A percentile compares a stretch with the other conserved stretches of the same genome.
phyloP scores from a whole-genome alignment of 1,140 invertebrate genomes.

The Zaprionus camerounensis region DNA sequence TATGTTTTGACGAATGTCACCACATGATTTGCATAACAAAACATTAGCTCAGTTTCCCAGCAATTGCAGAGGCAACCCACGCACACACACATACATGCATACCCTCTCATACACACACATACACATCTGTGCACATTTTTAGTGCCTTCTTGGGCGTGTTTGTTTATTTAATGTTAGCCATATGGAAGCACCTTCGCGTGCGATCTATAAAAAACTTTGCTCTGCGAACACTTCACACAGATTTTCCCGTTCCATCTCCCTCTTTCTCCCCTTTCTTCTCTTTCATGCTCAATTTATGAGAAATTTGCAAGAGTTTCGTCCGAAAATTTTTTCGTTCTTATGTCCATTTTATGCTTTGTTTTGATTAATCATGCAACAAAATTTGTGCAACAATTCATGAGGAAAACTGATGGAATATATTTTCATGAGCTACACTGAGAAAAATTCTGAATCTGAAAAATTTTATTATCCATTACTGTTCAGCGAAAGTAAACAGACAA shows the following conservation, averaged over 20 bases:
- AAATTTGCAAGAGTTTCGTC: constrained; percentile 32
- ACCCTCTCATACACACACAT: background rate
- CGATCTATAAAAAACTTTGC: constrained; percentile 54
- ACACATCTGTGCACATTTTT: background rate
- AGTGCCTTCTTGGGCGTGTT: constrained; percentile 8
- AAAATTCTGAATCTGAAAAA: background rate
- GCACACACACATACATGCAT: background rate
- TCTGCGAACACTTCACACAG: constrained; percentile 10
- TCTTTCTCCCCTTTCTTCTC: background rate
- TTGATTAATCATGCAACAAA: constrained; percentile 7
- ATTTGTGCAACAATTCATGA: background rate
- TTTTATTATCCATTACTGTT: background rate
- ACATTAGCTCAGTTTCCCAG: constrained; percentile 16
- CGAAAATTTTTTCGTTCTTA: constrained; percentile 17
- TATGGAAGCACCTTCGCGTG: constrained; percentile 60
- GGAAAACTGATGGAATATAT: background rate
- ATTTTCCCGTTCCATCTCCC: background rate
- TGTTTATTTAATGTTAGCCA: constrained; percentile 49
- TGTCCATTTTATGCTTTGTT: constrained; percentile 37
- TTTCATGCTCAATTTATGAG: constrained; percentile 26
- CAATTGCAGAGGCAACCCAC: constrained; percentile 2
- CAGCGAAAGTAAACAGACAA: background rate
- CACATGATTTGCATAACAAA: constrained; percentile 75
- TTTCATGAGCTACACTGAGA: background rate
- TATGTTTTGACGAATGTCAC: constrained; percentile 45